Evolutionary conservation across 2,113 vertebrate species (phyloP).

Genomic region (Mormoops blainvillei): DNA sequence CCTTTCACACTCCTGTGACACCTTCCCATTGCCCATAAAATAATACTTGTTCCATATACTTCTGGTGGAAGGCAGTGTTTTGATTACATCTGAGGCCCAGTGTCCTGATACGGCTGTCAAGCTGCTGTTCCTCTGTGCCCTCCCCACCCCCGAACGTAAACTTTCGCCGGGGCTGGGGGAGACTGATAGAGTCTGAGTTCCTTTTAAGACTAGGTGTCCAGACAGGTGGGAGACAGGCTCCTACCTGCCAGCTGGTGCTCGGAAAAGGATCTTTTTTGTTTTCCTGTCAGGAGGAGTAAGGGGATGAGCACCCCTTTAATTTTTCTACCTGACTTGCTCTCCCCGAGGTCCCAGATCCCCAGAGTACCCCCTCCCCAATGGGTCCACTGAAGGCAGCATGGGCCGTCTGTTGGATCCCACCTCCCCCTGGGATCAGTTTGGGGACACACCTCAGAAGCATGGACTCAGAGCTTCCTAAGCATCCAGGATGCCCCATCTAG

Average conservation of each 20-base stretch:
- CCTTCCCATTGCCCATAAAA: constrained; percentile 36
- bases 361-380: neutral
- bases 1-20: constrained; percentile 16
- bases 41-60: constrained; percentile 50
- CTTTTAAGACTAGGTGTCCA: constrained; percentile 14
- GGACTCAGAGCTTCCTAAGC: neutral
- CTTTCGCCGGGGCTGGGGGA: constrained; percentile 12
- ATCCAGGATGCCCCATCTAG: neutral
- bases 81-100: constrained; percentile 53
- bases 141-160: constrained; percentile 26
- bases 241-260: constrained; percentile 49
- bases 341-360: neutral
- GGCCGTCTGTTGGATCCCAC: neutral
- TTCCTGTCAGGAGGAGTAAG: neutral
- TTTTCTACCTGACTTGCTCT: neutral
- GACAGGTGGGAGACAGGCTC: constrained; percentile 19
- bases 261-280: constrained; percentile 48
- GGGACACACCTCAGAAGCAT: neutral
- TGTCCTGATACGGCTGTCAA: neutral
- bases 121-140: neutral
- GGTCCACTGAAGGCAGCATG: neutral
- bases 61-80: constrained; percentile 44
- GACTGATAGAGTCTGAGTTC: neutral
- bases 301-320: neutral
- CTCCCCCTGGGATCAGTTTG: neutral